These are phyloP conservation scores for Hydrolagus affinis DNA, from an alignment of 2,113 vertebrate genomes.

Conservation along the genomic window DNA sequence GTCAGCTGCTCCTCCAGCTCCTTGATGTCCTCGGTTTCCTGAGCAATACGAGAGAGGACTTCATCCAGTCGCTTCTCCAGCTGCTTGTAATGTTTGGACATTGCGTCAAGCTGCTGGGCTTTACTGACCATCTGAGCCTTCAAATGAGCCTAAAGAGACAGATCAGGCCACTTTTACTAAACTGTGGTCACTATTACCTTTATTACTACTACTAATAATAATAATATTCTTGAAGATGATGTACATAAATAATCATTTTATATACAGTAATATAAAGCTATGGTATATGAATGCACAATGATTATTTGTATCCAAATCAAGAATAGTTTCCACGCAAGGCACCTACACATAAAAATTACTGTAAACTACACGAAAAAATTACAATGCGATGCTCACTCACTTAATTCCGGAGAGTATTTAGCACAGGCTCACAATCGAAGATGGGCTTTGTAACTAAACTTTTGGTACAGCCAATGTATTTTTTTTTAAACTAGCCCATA, in stretches of 20 bases:
- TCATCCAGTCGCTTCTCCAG: constrained; percentile 73
- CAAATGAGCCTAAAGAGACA: constrained; percentile 56
- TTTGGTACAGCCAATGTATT: too few species aligned
- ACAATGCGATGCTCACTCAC: too few species aligned
- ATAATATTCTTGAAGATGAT: background rate
- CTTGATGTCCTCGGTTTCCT: constrained; percentile 84
- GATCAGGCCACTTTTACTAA: background rate
- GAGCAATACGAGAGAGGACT: constrained; percentile 75
- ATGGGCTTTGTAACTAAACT: too few species aligned
- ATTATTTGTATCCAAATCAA: too few species aligned
- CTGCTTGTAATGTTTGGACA: constrained; percentile 64
- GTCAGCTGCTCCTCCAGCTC: constrained; percentile 90
- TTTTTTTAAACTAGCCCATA: too few species aligned
- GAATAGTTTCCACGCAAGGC: too few species aligned
- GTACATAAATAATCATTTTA: background rate
- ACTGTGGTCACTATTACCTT: background rate
- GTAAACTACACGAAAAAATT: too few species aligned
- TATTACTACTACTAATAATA: too few species aligned
- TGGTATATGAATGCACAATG: too few species aligned
- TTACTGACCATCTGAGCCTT: constrained; percentile 57
- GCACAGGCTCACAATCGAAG: too few species aligned
- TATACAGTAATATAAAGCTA: background rate
- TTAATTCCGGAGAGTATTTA: too few species aligned
- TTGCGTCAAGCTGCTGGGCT: constrained; percentile 63
- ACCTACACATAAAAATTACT: too few species aligned